These are phyloP conservation scores for Tenodera sinensis DNA, from an alignment of 2,888 invertebrate species.

Conservation along the genomic window DNA sequence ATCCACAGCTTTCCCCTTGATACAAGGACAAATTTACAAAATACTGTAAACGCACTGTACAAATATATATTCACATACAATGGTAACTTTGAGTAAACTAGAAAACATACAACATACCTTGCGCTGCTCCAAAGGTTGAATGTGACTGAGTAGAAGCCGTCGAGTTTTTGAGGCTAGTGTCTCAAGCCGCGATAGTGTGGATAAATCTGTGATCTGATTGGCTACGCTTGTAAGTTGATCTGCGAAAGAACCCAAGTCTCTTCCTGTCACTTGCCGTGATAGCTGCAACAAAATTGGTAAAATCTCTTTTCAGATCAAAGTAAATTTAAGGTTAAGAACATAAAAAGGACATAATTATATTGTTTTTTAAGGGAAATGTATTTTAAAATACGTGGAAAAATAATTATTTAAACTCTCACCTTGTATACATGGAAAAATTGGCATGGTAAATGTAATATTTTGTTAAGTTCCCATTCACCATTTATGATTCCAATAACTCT, in stretches of 20 bases:
- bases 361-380: background rate
- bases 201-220: conserved; percentile 65
- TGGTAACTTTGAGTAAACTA: too few relatives aligned
- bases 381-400: too few relatives aligned
- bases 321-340: too few relatives aligned
- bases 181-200: conserved; percentile 68
- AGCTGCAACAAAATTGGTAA: conserved; percentile 45
- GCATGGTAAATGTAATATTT: too few relatives aligned
- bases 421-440: too few relatives aligned
- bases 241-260: conserved; percentile 60
- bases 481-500: too few relatives aligned
- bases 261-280: conserved; percentile 58
- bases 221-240: conserved; percentile 64
- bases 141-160: conserved; percentile 59
- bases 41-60: too few relatives aligned
- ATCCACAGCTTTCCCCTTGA: too few relatives aligned
- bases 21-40: too few relatives aligned
- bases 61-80: too few relatives aligned
- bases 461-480: too few relatives aligned
- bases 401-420: too few relatives aligned
- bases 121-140: conserved; percentile 61
- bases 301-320: conserved; percentile 37
- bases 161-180: conserved; percentile 63
- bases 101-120: conserved; percentile 30
- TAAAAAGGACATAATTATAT: background rate